Percentiles rank a stretch among this genome's conserved stretches.
Evolutionary conservation across 2,797 vertebrate species (phyloP).

Genomic region (Naso thynnoides): DNA sequence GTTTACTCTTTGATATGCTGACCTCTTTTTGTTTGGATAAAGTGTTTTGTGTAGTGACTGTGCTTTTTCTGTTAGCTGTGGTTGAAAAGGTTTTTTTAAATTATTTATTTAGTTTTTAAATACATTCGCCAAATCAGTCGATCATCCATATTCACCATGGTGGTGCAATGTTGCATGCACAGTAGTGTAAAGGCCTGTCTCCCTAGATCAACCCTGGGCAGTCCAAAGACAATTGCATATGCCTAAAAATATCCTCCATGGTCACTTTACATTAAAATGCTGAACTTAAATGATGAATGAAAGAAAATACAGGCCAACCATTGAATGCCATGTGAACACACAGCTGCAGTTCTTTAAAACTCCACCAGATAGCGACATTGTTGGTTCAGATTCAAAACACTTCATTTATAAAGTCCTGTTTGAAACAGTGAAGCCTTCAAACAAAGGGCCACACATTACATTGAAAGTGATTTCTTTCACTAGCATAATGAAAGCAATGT

Average conservation of each 20-base stretch:
- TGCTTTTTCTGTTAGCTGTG: too few species aligned
- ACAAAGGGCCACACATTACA: conserved; percentile 8
- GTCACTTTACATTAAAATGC: background rate
- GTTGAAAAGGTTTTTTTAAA: too few species aligned
- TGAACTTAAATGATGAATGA: background rate
- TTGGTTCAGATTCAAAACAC: conserved; percentile 33
- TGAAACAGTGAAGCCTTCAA: conserved; percentile 11
- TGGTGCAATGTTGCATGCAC: background rate
- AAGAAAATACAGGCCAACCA: conserved; percentile 1
- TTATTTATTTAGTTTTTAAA: too few species aligned
- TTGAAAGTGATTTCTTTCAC: background rate
- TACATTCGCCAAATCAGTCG: too few species aligned
- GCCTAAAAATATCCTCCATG: background rate
- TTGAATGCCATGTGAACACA: background rate
- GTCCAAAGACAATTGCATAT: background rate
- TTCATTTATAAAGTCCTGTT: conserved; percentile 12
- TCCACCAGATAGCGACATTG: conserved; percentile 75
- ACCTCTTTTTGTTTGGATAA: too few species aligned
- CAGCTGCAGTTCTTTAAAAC: conserved; percentile 50
- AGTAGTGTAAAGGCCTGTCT: background rate
- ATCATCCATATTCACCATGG: too few species aligned
- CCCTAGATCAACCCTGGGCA: background rate
- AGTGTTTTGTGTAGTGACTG: too few species aligned
- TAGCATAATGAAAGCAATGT: background rate
- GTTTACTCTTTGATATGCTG: too few species aligned